These are phyloP conservation scores for Falco columbarius DNA, from an alignment of 2,797 vertebrate species.

Conservation along the genomic window DNA sequence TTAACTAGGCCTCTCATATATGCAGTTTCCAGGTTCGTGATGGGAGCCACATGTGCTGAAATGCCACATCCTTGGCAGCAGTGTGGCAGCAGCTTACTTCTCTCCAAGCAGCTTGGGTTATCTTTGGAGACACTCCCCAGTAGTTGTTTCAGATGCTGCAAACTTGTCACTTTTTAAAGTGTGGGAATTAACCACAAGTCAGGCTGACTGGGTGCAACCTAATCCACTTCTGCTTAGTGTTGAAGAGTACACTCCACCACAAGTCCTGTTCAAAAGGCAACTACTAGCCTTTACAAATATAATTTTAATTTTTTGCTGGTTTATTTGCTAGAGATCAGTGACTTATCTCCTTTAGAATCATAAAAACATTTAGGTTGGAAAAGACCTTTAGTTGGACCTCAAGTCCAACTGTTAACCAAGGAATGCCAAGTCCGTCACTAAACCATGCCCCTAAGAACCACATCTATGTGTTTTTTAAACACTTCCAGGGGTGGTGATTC, in stretches of 20 bases:
- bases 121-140: neutral
- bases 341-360: neutral
- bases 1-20: neutral
- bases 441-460: too few relatives aligned
- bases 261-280: neutral
- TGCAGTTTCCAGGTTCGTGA: neutral
- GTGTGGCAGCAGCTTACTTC: neutral
- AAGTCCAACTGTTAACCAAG: too few relatives aligned
- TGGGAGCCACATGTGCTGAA: neutral
- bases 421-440: too few relatives aligned
- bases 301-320: neutral
- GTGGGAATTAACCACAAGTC: neutral
- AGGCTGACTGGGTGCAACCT: neutral
- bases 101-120: neutral
- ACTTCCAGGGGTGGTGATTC: too few relatives aligned
- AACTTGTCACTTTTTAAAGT: neutral
- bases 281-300: neutral
- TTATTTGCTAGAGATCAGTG: neutral
- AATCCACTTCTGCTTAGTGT: neutral
- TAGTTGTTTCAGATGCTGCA: neutral
- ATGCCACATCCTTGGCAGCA: neutral
- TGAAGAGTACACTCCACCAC: neutral
- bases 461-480: too few relatives aligned
- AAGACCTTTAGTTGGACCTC: too few relatives aligned
- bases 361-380: too few relatives aligned